Evolutionary conservation across 1,140 invertebrate species (phyloP), one percentile per base, ranked within the genome.

Genomic region (Drosophila tsacasi): DNA sequence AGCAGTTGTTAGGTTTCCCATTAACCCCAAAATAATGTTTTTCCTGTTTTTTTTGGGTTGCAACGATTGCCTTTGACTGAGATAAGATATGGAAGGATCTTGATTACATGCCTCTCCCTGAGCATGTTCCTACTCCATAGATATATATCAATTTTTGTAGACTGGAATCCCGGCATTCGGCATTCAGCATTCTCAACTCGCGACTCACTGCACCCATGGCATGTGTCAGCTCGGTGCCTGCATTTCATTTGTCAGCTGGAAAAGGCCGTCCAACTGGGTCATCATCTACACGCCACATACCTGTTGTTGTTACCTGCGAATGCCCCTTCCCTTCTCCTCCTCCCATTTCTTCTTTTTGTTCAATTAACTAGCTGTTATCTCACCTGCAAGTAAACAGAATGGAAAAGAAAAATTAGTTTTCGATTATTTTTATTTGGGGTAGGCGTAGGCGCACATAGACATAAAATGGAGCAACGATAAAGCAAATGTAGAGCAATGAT

Each of bases 211-310:
- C 71, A 81, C 72, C 63, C 58, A 57, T 82, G 79, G 75, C 75
- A 83, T 81, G 72, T 76, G 81, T 81, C 76, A 64, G 60, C 23
- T 78, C 35, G 52, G 21, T 64, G 66, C 44, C 44, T 58, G 73
- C 76, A 67, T 76, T 84, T 83, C 76, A 84, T 77, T 84, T 76
- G 72, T 81, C 81, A 83, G 82, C 32, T 64, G 47, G 44, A 15
- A 63, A 66, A 71, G 32, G 72, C 42, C 62, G 72, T 76, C 75
- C 72, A 76, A 76, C 72, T 76, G 74, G 74, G 74, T 76, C 74
- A 68, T 68, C 65, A 75, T 75, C 68, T 44, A 55, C 44, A 15
- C 49, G 39, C 15, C 46, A 27, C 52, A 72, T 72, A 47, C 66
- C 66, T 69, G 46, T 42, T 57, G 23, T 37, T 25, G 19, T 46